Conservation (phyloP, 2,113 vertebrate genomes). For the Nanorana parkeri region DNA sequence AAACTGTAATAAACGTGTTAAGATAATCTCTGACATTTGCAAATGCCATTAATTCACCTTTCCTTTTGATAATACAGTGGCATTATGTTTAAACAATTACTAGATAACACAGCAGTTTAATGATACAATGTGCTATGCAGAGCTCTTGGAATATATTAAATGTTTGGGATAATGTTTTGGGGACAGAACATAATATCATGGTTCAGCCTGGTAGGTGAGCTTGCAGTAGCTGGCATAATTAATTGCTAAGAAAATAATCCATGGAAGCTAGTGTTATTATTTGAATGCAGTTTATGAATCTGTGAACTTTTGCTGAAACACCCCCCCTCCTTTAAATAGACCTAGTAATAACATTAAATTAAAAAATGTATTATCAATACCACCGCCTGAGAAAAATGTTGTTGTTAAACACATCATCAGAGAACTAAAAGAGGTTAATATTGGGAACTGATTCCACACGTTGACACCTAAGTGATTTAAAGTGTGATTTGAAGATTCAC, state of each 20-base stretch:
- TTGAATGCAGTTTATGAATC: no score
- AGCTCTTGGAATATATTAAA: constrained; percentile 67
- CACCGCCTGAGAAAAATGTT: no score
- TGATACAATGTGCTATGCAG: constrained; percentile 74
- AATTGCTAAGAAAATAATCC: not conserved
- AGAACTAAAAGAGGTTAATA: no score
- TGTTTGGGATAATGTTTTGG: constrained; percentile 20
- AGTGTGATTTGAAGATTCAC: no score
- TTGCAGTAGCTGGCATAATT: not conserved
- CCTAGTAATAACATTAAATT: no score
- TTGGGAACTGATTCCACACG: no score
- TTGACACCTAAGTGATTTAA: no score
- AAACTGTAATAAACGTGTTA: constrained; percentile 89
- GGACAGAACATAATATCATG: not conserved
- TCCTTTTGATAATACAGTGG: constrained; percentile 81
- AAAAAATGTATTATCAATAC: no score
- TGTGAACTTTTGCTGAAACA: no score
- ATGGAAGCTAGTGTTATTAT: not conserved
- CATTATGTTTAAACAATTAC: constrained; percentile 88
- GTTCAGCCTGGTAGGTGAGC: not conserved
- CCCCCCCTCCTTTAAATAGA: no score
- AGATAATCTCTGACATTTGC: constrained; percentile 91
- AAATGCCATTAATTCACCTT: constrained; percentile 91
- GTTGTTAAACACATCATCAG: no score
- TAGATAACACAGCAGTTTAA: constrained; percentile 76